These are phyloP conservation scores for Vanacampus margaritifer DNA, from an alignment of 2,113 vertebrate genomes.

Conservation along the genomic window DNA sequence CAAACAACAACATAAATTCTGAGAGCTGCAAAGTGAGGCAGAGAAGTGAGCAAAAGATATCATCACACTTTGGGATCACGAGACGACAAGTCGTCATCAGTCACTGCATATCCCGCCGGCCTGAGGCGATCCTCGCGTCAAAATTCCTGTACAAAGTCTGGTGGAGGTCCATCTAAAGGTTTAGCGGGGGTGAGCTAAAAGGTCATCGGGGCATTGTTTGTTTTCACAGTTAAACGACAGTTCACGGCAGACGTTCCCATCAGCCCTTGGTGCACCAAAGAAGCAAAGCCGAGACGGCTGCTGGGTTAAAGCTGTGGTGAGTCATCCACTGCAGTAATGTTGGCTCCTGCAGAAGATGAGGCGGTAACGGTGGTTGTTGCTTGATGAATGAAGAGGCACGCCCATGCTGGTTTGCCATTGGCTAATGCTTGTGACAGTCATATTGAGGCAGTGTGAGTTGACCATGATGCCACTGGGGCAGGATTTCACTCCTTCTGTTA, in stretches of 20 bases:
- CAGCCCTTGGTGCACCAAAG: constrained; percentile 49
- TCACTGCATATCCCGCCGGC: constrained; percentile 34
- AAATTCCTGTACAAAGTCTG: constrained; percentile 35
- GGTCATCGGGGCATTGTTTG: constrained; percentile 14
- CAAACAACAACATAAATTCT: constrained; percentile 16
- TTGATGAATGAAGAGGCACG: constrained; percentile 50
- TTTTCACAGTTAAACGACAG: constrained; percentile 32
- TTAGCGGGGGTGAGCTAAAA: not conserved
- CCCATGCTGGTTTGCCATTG: constrained; percentile 40
- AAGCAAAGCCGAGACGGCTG: constrained; percentile 47
- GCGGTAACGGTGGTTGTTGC: constrained; percentile 40
- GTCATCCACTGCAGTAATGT: constrained; percentile 45
- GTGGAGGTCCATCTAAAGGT: constrained; percentile 21
- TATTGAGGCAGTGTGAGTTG: constrained; percentile 60
- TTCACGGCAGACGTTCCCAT: constrained; percentile 44
- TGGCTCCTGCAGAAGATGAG: constrained; percentile 51
- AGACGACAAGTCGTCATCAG: constrained; percentile 36
- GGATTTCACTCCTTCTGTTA: constrained; percentile 7
- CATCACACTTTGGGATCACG: constrained; percentile 56
- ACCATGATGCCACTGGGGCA: constrained; percentile 25
- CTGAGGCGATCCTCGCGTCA: constrained; percentile 23
- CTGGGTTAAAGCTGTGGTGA: constrained; percentile 67
- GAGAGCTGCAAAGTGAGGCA: constrained; percentile 44
- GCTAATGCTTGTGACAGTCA: constrained; percentile 46
- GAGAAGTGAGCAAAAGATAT: constrained; percentile 35